These are phyloP conservation scores for Platycnemis pennipes DNA, from an alignment of 2,888 invertebrate genomes.

Conservation along the genomic window DNA sequence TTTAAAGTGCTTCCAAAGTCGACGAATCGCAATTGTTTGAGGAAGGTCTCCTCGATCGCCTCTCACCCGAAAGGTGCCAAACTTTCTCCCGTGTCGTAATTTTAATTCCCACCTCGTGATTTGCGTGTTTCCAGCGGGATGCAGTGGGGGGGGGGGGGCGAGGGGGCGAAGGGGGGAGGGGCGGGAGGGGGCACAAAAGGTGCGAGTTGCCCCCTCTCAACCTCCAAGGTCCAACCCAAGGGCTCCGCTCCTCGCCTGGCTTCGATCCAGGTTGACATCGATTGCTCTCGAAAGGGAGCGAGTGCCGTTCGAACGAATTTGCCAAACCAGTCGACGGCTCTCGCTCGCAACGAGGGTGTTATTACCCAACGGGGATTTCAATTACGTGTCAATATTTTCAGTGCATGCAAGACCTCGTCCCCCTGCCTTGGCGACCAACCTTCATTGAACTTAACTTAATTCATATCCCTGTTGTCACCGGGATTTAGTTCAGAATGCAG, in stretches of 20 bases:
- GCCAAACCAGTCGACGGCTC: background rate
- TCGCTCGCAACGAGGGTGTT: background rate
- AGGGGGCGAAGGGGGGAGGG: background rate
- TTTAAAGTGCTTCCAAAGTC: background rate
- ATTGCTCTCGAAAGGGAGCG: no score
- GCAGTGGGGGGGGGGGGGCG: background rate
- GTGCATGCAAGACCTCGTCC: background rate
- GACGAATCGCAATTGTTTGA: background rate
- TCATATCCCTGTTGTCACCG: background rate
- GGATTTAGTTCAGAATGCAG: background rate
- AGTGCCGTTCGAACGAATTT: background rate
- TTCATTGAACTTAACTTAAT: background rate
- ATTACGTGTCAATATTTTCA: conserved; percentile 26
- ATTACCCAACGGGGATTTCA: background rate
- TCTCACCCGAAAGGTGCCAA: background rate
- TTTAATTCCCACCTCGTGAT: background rate
- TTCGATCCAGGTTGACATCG: no score
- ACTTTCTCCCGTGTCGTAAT: background rate
- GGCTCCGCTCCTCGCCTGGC: no score
- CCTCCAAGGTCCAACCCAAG: no score
- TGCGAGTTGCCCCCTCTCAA: no score
- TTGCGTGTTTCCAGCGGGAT: background rate
- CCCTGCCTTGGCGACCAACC: background rate
- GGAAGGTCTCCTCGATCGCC: background rate
- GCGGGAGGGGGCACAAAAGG: background rate